Base-by-base conservation (phyloP, 2,113 vertebrate species). In the Micronisus gabar region DNA sequence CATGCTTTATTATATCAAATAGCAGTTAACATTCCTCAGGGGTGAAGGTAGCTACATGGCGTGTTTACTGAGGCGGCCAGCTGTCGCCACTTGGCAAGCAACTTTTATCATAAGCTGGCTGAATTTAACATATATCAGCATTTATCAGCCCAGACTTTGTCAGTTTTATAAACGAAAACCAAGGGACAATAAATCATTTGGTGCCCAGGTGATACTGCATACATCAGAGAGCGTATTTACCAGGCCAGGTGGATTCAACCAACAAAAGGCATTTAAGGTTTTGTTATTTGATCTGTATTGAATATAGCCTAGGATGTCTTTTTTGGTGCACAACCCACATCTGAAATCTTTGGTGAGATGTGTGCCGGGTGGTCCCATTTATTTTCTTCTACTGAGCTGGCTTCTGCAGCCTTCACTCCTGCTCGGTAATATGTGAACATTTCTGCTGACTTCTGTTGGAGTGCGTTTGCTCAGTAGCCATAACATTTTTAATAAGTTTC, bases 61-160 rank as follows among this genome's bases (percentile, higher is more conserved):
- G 59, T 98, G 97, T 99, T 99, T 98, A 97, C 96, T 96, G 92
- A 98, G 97, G 98, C 90, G 7, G 94, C 96, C 97, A 97, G 95
- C 98, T 98, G 99, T 99, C 98, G 96, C 99, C 98, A 97, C 83
- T 96, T 97, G 95, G 97, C 98, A 98, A 98, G 98, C 95, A 97
- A 92, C 96, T 98, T 98, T 98, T 98, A 99, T 99, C 98, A 92
- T 95, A 85, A 88, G 80, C 95, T 97, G 85, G 83, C 86, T 98
- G 97, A 97, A 98, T 97, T 98, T 98, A 98, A 98, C 98, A 98
- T 98, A 97, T 97, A 97, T 98, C 98, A 97, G 96, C 95, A 97
- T 98, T 98, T 98, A 99, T 99, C 98, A 98, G 97, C 87, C 91
- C 97, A 45, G 23, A 86, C 94, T 97, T 85, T 98, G 98, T 99